Evolutionary conservation across 2,888 invertebrate species (phyloP).

Genomic region (Tenthredo scrophulariae): DNA sequence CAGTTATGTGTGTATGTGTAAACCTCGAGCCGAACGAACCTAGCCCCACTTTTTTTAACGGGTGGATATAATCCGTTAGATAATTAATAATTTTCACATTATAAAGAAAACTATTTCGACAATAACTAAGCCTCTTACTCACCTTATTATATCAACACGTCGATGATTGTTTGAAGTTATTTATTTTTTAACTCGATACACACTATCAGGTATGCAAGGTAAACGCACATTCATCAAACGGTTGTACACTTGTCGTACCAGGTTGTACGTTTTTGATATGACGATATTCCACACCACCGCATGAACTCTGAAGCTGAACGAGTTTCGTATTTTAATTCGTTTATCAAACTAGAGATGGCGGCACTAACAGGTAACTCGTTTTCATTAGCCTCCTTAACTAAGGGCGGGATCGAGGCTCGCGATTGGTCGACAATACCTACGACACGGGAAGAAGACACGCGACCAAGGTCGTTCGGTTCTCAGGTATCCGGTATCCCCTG

Average conservation of each 20-base stretch:
- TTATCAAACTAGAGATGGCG: background rate
- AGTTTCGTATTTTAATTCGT: background rate
- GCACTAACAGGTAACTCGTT: background rate
- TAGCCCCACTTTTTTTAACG: constrained; percentile 22
- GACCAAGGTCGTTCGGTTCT: background rate
- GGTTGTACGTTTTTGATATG: background rate
- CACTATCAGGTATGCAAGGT: background rate
- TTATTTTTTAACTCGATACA: background rate
- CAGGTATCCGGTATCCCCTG: background rate
- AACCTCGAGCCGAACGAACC: background rate
- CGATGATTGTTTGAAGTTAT: background rate
- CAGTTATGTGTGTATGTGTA: constrained; percentile 8
- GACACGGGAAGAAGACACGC: background rate
- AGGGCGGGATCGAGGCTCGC: background rate
- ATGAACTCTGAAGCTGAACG: background rate
- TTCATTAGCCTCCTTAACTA: background rate
- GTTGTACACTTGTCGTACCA: background rate
- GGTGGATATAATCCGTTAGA: background rate
- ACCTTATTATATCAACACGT: background rate
- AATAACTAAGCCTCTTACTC: background rate
- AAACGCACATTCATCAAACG: background rate
- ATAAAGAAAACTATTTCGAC: background rate
- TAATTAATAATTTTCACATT: background rate
- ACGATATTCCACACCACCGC: background rate
- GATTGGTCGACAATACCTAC: background rate